Conservation (phyloP, 2,113 vertebrate genomes). For the Gnathonemus longibarbis region DNA sequence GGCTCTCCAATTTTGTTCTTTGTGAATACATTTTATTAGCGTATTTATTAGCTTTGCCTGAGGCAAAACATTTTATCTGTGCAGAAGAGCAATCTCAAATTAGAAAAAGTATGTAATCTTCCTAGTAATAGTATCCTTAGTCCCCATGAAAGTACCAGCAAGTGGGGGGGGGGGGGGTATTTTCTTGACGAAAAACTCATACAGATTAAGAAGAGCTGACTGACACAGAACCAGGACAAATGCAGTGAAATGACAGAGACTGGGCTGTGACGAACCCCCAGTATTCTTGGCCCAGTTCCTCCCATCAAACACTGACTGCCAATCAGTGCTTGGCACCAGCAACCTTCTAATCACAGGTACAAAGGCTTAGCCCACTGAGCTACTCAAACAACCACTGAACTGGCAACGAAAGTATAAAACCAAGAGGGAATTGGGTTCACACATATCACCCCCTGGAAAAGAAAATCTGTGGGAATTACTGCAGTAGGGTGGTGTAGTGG, state of each 20-base stretch:
- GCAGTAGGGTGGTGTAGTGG: no score
- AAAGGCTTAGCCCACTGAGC: no score
- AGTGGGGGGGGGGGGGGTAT: not conserved
- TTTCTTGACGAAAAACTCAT: not conserved
- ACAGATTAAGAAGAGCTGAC: not conserved
- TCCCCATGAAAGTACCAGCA: not conserved
- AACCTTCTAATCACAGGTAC: no score
- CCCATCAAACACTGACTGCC: not conserved
- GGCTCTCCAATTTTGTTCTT: not conserved
- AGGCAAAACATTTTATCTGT: not conserved
- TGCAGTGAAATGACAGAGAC: not conserved
- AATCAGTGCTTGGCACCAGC: not conserved
- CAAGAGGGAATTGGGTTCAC: no score
- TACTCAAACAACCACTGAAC: no score
- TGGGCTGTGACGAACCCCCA: not conserved
- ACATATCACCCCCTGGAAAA: no score
- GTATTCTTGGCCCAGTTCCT: not conserved
- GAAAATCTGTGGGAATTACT: no score
- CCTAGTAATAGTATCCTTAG: not conserved
- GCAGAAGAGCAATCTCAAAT: not conserved
- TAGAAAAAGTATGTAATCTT: not conserved
- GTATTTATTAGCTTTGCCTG: not conserved
- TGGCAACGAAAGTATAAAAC: no score
- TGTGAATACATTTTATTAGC: not conserved
- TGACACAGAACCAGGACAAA: not conserved